These are phyloP conservation scores for Terebella lapidaria DNA, from an alignment of 2,888 invertebrate species.

Conservation along the genomic window DNA sequence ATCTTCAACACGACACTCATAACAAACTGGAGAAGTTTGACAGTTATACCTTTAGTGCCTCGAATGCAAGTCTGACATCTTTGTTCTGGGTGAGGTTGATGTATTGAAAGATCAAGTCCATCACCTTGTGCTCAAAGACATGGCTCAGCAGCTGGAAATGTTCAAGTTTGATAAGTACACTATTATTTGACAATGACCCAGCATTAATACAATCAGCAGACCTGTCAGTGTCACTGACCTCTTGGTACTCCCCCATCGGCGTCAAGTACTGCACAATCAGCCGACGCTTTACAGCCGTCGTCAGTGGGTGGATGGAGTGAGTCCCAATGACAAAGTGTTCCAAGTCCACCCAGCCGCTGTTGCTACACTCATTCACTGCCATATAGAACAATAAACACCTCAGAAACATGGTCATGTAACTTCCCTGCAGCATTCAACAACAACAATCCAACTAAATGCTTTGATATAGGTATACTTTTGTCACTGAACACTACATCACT, in stretches of 20 bases:
- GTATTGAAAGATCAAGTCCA: conserved; percentile 84
- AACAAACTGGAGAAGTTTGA: too few relatives aligned
- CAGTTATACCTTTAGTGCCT: conserved; percentile 73
- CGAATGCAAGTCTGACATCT: conserved; percentile 90
- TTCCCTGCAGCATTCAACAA: too few relatives aligned
- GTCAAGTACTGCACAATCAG: conserved; percentile 89
- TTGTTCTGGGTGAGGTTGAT: conserved; percentile 81
- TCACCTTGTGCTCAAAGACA: conserved; percentile 87
- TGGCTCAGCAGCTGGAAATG: conserved; percentile 72
- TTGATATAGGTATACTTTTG: too few relatives aligned
- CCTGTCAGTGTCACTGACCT: conserved; percentile 9
- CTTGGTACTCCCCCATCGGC: conserved; percentile 93
- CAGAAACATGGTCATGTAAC: too few relatives aligned
- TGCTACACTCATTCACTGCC: conserved; percentile 58
- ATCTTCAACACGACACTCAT: too few relatives aligned
- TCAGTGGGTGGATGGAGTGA: conserved; percentile 84
- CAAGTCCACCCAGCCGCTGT: conserved; percentile 88
- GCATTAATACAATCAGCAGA: background rate
- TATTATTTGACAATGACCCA: too few relatives aligned
- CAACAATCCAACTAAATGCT: too few relatives aligned
- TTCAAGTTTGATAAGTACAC: too few relatives aligned
- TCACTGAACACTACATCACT: too few relatives aligned
- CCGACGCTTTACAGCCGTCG: conserved; percentile 83
- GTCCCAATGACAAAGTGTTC: conserved; percentile 83
- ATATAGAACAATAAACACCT: background rate